Conservation (phyloP, 2,113 vertebrate species). For the Dunckerocampus dactyliophorus region DNA sequence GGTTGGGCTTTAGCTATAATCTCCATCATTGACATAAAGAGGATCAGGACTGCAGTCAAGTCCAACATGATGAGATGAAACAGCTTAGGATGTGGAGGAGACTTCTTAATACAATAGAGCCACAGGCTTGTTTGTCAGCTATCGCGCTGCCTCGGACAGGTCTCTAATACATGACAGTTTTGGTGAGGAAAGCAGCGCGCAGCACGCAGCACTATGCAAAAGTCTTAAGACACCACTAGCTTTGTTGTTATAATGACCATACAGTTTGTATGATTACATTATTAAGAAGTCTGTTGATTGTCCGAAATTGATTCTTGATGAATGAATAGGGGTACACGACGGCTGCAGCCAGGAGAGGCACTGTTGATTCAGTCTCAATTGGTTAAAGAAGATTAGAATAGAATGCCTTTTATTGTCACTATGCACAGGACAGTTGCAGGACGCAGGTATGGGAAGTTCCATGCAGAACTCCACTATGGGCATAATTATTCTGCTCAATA, state of each 20-base stretch:
- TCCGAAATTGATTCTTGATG: too few relatives aligned
- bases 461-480: not conserved
- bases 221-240: not conserved
- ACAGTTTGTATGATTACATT: too few relatives aligned
- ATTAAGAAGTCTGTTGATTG: too few relatives aligned
- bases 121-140: constrained; percentile 20
- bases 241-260: not conserved
- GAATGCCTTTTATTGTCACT: too few relatives aligned
- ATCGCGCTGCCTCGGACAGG: constrained; percentile 30
- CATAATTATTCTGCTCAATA: not conserved
- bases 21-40: constrained; percentile 68
- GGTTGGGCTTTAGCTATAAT: constrained; percentile 62
- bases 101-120: constrained; percentile 49
- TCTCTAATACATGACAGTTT: not conserved
- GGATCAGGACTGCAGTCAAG: constrained; percentile 59
- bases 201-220: not conserved
- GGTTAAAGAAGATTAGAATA: too few relatives aligned
- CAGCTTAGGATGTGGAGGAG: constrained; percentile 43
- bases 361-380: too few relatives aligned
- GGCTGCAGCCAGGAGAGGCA: too few relatives aligned
- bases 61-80: constrained; percentile 57
- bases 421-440: too few relatives aligned
- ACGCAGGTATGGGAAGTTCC: too few relatives aligned
- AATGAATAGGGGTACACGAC: too few relatives aligned
- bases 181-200: not conserved